These are phyloP conservation scores for Anarhynchus alexandrinus DNA, from an alignment of 2,113 vertebrate genomes.

Conservation along the genomic window DNA sequence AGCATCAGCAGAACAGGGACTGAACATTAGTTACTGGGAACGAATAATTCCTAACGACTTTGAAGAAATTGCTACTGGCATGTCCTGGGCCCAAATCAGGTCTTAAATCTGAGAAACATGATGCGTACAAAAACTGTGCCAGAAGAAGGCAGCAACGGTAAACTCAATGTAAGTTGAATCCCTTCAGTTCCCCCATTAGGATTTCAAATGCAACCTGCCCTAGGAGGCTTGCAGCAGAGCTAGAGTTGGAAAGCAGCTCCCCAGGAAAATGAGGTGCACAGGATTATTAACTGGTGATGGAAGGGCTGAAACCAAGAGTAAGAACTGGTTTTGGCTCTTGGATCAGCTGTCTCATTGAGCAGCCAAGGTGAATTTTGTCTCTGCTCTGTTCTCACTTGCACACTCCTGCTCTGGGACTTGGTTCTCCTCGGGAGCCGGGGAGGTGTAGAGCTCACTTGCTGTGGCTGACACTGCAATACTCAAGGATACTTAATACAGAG, in stretches of 20 bases:
- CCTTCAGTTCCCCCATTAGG: not conserved
- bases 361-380: not conserved
- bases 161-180: not conserved
- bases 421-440: not conserved
- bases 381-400: not conserved
- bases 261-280: not conserved
- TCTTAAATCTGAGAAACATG: not conserved
- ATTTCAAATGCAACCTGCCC: not conserved
- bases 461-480: not conserved
- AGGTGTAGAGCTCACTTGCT: not conserved
- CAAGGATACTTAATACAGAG: not conserved
- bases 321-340: not conserved
- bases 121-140: not conserved
- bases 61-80: not conserved
- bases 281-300: not conserved
- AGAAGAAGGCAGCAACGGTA: not conserved
- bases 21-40: not conserved
- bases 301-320: not conserved
- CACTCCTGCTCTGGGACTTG: not conserved
- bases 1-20: not conserved
- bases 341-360: not conserved
- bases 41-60: not conserved
- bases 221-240: not conserved
- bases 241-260: not conserved
- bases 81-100: not conserved